phyloP scores from a whole-genome alignment of 2,797 vertebrate genomes.

The Poecilia gillii region DNA sequence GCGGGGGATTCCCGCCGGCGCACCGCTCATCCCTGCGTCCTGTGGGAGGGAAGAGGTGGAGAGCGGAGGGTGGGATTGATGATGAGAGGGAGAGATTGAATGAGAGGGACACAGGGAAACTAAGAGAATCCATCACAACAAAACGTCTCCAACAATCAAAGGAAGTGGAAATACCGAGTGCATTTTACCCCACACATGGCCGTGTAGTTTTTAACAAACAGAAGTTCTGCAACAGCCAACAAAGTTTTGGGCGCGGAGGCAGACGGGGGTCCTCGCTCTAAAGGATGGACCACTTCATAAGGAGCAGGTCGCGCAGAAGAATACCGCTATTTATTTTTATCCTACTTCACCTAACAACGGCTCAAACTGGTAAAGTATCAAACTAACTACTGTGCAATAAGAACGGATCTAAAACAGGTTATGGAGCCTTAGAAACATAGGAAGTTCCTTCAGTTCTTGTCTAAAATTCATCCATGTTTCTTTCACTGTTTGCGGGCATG shows the following conservation, averaged over 20 bases:
- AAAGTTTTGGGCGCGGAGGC: conserved; percentile 60
- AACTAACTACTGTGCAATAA: conserved; percentile 7
- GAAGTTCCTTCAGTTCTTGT: background rate
- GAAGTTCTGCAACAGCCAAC: conserved; percentile 35
- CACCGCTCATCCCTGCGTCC: conserved; percentile 52
- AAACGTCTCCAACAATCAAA: conserved; percentile 70
- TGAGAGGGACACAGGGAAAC: conserved; percentile 70
- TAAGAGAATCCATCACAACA: conserved; percentile 69
- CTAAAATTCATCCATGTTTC: conserved; percentile 13
- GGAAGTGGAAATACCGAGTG: conserved; percentile 57
- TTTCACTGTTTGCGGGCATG: conserved; percentile 7
- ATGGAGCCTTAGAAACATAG: background rate
- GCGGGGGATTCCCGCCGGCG: conserved; percentile 33
- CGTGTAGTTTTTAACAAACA: conserved; percentile 46
- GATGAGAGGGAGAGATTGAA: conserved; percentile 78
- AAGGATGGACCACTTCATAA: conserved; percentile 75
- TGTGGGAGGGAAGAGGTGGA: conserved; percentile 69
- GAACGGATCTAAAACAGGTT: background rate
- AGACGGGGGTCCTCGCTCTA: conserved; percentile 51
- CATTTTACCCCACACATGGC: conserved; percentile 67
- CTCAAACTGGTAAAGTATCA: conserved; percentile 77
- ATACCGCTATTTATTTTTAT: conserved; percentile 64
- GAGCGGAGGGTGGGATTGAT: conserved; percentile 67
- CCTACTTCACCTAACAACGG: conserved; percentile 61
- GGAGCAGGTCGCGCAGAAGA: conserved; percentile 63